Base-by-base conservation (phyloP, 2,113 vertebrate genomes). In the Aptenodytes forsteri region DNA sequence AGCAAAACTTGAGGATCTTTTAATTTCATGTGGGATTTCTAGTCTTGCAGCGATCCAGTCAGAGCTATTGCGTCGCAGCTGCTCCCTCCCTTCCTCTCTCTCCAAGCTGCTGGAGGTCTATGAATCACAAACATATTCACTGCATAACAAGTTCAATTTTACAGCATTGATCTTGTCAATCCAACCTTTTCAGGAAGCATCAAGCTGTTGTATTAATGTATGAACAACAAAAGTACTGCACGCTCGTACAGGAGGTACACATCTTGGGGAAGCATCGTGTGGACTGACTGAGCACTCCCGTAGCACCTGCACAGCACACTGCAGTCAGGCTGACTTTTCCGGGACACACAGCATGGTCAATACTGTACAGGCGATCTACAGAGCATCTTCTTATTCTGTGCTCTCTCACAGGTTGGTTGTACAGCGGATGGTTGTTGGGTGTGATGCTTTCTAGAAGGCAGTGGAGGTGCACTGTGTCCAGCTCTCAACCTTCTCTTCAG, bases 151-250 rank as follows among this genome's bases (percentile, higher is more conserved):
- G 89, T 66, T 81, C 8, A 8, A 34, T 94, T 89, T 94, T 70
- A 89, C 58, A 92, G 58, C 83, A 46, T 72, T 59, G 64, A 93
- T 92, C 83, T 87, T 89, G 89, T 81, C 91, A 89, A 46, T 84
- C 72, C 62, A 44, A 54, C 30, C 49, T 86, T 90, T 88, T 54
- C 83, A 78, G 83, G 89, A 96, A 70, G 72, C 64, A 73, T 30
- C 62, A 38, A 89, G 79, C 50, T 81, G n/a, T 40, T 89, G 76
- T 62, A 73, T 70, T 86, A 69, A 83, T 20, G 47, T 78, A 83
- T 38, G 64, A 96, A 87, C 55, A 87, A 58, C 42, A 86, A 62
- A 92, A 91, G 80, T 59, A 55, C 64, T 47, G 50, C 50, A 54
- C 3, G 8, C 38, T 81, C 32, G 12, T 59, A 62, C 32, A 56